A percentile compares a stretch with the other conserved stretches of the same genome.
These are phyloP conservation scores for Carterocephalus palaemon DNA, from an alignment of 2,888 invertebrate genomes.

Conservation along the genomic window DNA sequence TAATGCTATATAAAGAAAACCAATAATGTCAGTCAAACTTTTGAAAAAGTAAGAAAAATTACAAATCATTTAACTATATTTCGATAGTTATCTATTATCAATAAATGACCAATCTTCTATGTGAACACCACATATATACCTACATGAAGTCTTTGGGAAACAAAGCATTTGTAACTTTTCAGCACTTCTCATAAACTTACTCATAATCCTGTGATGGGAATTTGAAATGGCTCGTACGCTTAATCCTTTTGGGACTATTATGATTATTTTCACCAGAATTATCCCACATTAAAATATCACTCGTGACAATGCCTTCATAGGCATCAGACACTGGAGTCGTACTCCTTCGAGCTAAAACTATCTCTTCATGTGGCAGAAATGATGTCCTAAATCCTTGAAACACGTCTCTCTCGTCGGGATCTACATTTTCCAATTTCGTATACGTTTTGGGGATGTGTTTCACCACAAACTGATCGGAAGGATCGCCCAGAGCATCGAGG, in stretches of 20 bases:
- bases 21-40: no score
- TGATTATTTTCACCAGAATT: constrained; percentile 35
- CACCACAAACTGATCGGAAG: constrained; percentile 57
- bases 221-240: constrained; percentile 56
- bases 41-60: no score
- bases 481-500: constrained; percentile 51
- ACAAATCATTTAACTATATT: no score
- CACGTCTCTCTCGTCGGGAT: constrained; percentile 79
- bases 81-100: no score
- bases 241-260: constrained; percentile 48
- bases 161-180: no score
- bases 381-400: constrained; percentile 81
- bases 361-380: constrained; percentile 78
- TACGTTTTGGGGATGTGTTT: constrained; percentile 61
- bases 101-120: no score
- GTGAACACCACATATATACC: no score
- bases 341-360: constrained; percentile 57
- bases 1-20: constrained; percentile 29
- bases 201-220: constrained; percentile 50
- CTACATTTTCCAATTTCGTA: constrained; percentile 55
- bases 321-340: constrained; percentile 38
- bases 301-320: constrained; percentile 50
- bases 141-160: no score
- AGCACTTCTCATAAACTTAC: no score
- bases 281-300: constrained; percentile 55